A percentile compares a stretch with the other conserved stretches of the same genome.
Evolutionary conservation across 2,113 vertebrate genomes (phyloP).

Genomic region (Lanius collurio): DNA sequence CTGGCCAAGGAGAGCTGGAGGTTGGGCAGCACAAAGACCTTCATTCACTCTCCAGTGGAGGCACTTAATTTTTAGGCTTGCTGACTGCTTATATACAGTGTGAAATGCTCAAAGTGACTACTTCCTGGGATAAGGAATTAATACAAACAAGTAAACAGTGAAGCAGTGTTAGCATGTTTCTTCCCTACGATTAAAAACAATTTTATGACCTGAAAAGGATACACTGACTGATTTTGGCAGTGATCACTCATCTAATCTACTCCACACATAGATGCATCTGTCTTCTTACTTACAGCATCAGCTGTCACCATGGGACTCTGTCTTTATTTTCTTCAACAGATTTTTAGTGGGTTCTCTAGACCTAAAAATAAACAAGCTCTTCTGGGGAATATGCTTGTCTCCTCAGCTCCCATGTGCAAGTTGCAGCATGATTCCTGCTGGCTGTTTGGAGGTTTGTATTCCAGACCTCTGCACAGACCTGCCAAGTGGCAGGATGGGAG

Average conservation of each 20-base stretch:
- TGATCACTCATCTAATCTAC: background rate
- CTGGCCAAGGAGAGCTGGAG: background rate
- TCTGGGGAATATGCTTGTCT: background rate
- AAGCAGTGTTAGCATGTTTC: background rate
- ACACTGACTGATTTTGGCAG: background rate
- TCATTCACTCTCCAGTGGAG: background rate
- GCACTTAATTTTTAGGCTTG: background rate
- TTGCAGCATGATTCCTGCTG: background rate
- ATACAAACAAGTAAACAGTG: constrained; percentile 47
- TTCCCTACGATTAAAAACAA: constrained; percentile 6
- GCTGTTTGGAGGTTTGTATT: background rate
- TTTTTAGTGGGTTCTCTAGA: constrained; percentile 40
- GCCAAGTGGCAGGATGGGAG: background rate
- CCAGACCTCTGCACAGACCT: background rate
- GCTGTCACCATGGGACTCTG: background rate
- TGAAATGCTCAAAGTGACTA: background rate
- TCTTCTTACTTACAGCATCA: constrained; percentile 12
- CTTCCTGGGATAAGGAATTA: constrained; percentile 38
- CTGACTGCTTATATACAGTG: background rate
- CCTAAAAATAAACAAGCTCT: constrained; percentile 48
- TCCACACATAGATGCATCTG: background rate
- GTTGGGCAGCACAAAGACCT: constrained; percentile 18
- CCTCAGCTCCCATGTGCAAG: background rate
- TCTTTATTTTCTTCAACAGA: constrained; percentile 56
- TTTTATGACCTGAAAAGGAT: constrained; percentile 49